Conservation (phyloP, 2,113 vertebrate genomes). For the Mobula birostris region DNA sequence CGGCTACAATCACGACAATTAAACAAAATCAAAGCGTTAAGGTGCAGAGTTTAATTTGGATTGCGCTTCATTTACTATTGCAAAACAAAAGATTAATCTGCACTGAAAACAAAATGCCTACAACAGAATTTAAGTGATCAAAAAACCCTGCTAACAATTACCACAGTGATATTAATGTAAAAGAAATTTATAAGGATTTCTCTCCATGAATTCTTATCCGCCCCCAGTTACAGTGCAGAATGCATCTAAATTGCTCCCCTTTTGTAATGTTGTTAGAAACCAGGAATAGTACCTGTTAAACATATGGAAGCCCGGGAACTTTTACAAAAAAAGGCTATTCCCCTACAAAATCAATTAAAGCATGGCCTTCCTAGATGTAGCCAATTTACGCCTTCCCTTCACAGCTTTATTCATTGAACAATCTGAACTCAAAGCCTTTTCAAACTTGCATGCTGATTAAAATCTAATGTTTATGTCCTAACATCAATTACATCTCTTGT, state of each 20-base stretch:
- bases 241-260: conserved; percentile 19
- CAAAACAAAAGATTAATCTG: not conserved
- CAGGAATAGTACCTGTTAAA: conserved; percentile 36
- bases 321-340: conserved; percentile 31
- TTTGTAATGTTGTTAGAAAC: conserved; percentile 29
- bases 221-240: conserved; percentile 27
- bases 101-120: not conserved
- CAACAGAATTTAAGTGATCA: not conserved
- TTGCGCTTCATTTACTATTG: not conserved
- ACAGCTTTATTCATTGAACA: conserved; percentile 49
- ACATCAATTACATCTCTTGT: conserved; percentile 75
- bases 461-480: conserved; percentile 55
- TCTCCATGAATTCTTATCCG: not conserved
- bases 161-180: conserved; percentile 10
- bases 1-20: not conserved
- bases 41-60: not conserved
- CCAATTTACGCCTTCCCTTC: conserved; percentile 48
- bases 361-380: conserved; percentile 55
- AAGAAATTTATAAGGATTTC: conserved; percentile 27
- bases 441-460: conserved; percentile 34
- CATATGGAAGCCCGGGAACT: conserved; percentile 28
- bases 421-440: conserved; percentile 36
- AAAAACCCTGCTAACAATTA: not conserved
- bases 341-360: conserved; percentile 54
- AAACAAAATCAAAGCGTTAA: not conserved